Evolutionary conservation across 2,888 invertebrate species (phyloP).

Genomic region (Macrosiphum euphorbiae): DNA sequence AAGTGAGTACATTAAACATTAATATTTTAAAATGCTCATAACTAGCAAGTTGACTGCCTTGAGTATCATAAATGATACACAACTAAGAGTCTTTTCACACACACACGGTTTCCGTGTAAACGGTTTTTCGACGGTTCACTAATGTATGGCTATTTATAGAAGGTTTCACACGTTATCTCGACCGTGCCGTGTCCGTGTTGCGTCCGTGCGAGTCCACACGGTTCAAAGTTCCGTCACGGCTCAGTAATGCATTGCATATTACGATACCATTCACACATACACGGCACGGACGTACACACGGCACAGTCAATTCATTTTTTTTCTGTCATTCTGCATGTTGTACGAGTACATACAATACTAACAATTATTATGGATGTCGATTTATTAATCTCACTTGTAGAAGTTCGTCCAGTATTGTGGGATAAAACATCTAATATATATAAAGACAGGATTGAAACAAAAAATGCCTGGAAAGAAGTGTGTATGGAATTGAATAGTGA

Average conservation of each 20-base stretch:
- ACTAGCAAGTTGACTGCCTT: too few species aligned
- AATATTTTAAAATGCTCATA: too few species aligned
- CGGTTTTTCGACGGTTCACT: slow-evolving; percentile 19
- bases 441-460: slow-evolving; percentile 49
- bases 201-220: slow-evolving; percentile 4
- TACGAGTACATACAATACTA: slow-evolving; percentile 19
- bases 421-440: slow-evolving; percentile 44
- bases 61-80: too few species aligned
- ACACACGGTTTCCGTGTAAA: slow-evolving; percentile 17
- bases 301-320: slow-evolving; percentile 45
- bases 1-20: too few species aligned
- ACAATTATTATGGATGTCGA: slow-evolving; percentile 40
- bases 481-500: slow-evolving; percentile 43
- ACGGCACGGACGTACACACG: slow-evolving; percentile 20
- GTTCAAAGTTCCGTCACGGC: not conserved
- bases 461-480: slow-evolving; percentile 52
- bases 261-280: slow-evolving; percentile 29
- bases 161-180: slow-evolving; percentile 27
- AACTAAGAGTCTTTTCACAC: slow-evolving; percentile 37
- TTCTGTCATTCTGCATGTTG: not conserved
- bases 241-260: not conserved
- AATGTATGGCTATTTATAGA: slow-evolving; percentile 17
- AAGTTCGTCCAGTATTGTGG: slow-evolving; percentile 53
- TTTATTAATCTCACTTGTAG: slow-evolving; percentile 38
- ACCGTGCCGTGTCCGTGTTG: slow-evolving; percentile 41